phyloP scores from a whole-genome alignment of 2,113 vertebrate genomes.

The Nibea albiflora region DNA sequence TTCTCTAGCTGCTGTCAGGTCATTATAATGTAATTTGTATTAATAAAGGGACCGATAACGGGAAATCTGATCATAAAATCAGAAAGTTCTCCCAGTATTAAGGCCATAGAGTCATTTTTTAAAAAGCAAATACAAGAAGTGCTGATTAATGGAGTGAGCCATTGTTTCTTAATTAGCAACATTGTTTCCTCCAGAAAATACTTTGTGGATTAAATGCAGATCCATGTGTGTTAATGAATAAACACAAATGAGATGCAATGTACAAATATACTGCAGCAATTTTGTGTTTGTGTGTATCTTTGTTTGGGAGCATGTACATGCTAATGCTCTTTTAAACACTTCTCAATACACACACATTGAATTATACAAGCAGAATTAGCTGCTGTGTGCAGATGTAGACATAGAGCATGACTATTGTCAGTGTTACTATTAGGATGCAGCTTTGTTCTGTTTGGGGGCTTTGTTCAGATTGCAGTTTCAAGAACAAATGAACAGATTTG shows the following conservation, averaged over 20 bases:
- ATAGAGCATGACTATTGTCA: neutral
- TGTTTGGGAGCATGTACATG: neutral
- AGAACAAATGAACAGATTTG: neutral
- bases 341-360: neutral
- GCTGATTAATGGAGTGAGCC: slow-evolving; percentile 37
- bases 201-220: slow-evolving; percentile 17
- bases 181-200: slow-evolving; percentile 20
- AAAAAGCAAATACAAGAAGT: slow-evolving; percentile 14
- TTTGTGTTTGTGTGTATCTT: slow-evolving; percentile 10
- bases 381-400: neutral
- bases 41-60: neutral
- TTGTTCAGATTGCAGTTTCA: neutral
- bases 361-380: neutral
- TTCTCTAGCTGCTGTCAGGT: too few species aligned
- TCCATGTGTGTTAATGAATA: slow-evolving; percentile 40
- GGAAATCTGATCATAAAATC: neutral
- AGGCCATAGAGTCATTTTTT: neutral
- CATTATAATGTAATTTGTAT: neutral
- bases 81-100: neutral
- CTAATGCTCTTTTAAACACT: slow-evolving; percentile 1
- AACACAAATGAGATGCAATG: slow-evolving; percentile 24
- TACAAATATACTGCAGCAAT: neutral
- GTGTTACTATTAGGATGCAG: neutral
- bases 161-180: slow-evolving; percentile 33
- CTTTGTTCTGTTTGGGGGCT: slow-evolving; percentile 2